These are phyloP conservation scores for Tapirus indicus DNA, from an alignment of 2,797 vertebrate species.

Conservation along the genomic window DNA sequence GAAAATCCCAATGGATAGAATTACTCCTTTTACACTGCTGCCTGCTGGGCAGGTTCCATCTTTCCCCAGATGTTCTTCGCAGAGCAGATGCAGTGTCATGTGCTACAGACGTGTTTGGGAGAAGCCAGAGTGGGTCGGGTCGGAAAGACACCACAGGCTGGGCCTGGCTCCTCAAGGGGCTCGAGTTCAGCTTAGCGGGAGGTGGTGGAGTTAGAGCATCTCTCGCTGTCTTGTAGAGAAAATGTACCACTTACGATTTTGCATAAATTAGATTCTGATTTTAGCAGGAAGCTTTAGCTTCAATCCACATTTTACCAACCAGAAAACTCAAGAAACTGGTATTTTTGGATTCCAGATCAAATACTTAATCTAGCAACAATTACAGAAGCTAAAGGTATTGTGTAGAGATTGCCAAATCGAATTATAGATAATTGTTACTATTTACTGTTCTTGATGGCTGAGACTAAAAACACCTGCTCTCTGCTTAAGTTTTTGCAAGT, in stretches of 20 bases:
- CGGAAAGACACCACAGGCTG: accelerated
- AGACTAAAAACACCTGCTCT: accelerated
- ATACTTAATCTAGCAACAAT: neutral
- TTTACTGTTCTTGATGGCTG: neutral
- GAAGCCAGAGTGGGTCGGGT: accelerated
- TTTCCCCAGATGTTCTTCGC: accelerated
- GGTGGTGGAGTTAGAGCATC: accelerated
- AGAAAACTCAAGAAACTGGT: neutral
- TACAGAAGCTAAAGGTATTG: neutral
- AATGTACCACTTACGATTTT: accelerated
- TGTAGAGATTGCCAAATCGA: neutral
- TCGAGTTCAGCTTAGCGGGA: accelerated
- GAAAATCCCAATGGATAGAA: too few relatives aligned
- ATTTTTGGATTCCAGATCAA: neutral
- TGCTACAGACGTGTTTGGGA: accelerated
- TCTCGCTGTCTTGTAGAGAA: neutral
- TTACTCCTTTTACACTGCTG: accelerated
- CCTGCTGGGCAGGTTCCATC: neutral
- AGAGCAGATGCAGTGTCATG: accelerated
- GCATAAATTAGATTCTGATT: neutral
- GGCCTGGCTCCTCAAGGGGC: neutral
- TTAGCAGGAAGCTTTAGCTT: neutral
- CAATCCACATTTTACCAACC: neutral
- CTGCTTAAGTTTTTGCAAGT: neutral
- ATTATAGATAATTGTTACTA: accelerated